A percentile compares a stretch with the other conserved stretches of the same genome.
Conservation (phyloP, 1,140 invertebrate genomes). For the Drosophila persimilis region DNA sequence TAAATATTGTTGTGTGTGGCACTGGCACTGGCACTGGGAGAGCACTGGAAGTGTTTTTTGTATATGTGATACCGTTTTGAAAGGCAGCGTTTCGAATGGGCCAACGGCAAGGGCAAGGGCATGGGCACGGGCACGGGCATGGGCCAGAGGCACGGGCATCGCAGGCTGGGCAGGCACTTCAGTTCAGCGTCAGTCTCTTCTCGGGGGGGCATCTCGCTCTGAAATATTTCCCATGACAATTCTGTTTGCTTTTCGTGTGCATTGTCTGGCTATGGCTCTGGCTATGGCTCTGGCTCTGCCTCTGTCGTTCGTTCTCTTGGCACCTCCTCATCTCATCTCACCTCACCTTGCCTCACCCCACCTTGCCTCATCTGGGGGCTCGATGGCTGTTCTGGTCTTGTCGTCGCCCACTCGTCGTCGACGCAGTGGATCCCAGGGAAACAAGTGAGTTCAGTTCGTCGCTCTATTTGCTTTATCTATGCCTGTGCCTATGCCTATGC, state of each 20-base stretch:
- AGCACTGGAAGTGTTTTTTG: conserved; percentile 73
- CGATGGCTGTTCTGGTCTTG: conserved; percentile 20
- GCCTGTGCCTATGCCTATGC: conserved; percentile 3
- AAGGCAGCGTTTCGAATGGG: conserved; percentile 43
- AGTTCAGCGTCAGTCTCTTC: conserved; percentile 1
- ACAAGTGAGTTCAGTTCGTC: conserved; percentile 32
- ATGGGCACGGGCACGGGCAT: conserved; percentile 1
- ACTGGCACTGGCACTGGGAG: conserved; percentile 10
- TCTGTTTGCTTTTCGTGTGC: conserved; percentile 77
- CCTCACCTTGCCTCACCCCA: conserved; percentile 18
- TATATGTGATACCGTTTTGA: conserved; percentile 77
- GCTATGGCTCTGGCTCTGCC: no score
- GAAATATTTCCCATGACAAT: conserved; percentile 81
- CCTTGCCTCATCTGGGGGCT: conserved; percentile 32
- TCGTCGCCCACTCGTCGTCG: conserved; percentile 64
- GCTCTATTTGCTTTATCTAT: conserved; percentile 77
- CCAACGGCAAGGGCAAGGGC: neutral
- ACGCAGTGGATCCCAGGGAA: conserved; percentile 11
- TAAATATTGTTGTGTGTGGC: conserved; percentile 76
- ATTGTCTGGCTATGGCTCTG: conserved; percentile 50
- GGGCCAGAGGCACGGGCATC: conserved; percentile 2
- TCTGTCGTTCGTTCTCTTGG: conserved; percentile 39
- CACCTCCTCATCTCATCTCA: conserved; percentile 28
- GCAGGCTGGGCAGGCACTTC: conserved; percentile 27
- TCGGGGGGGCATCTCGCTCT: conserved; percentile 26